Base-by-base conservation (phyloP, 2,888 invertebrate species). In the Aromia moschata region DNA sequence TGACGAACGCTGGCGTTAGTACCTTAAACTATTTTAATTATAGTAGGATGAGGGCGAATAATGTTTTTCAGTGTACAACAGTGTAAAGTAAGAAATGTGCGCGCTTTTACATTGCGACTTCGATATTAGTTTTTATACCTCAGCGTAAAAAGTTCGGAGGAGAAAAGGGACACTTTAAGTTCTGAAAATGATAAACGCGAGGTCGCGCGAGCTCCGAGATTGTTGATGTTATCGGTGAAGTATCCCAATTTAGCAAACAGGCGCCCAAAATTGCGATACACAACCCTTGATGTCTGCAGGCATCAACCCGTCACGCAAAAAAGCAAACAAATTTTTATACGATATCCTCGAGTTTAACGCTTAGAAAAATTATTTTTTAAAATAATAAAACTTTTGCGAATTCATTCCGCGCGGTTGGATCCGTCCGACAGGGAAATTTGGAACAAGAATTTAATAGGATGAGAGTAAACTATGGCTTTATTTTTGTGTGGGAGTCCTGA, bases 161-260 rank as follows among this genome's bases (percentile, higher is more conserved):
- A 61, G 58, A 63, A 11, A 33, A 62, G 67, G 70, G 69, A 73
- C 70, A 67, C 70, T 76, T 74, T 70, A 74, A 75, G 74, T 76
- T 75, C 70, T 64, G 74, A 73, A 76, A 77, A 79, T 79, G 80
- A 80, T 75, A 79, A 78, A 80, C 78, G 79, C 70, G 72, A 70
- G 76, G 74, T 70, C 73, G 73, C 70, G 72, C 74, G 73, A 74
- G 74, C 74, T 73, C 68, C 55, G 70, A 79, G 80, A 80, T 80
- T 79, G 80, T 79, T 79, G 80, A 80, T 80, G 77, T 73, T 80
- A 80, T 80, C 80, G 71, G 74, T 71, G 69, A 76, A 74, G 75
- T 74, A 76, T 76, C 73, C 76, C 76, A 76, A 77, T 77, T 74
- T 74, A 72, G 74, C 73, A 74, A 72, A 73, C 71, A 76, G 78